Conservation (phyloP, 2,113 vertebrate species). For the Petromus typicus region DNA sequence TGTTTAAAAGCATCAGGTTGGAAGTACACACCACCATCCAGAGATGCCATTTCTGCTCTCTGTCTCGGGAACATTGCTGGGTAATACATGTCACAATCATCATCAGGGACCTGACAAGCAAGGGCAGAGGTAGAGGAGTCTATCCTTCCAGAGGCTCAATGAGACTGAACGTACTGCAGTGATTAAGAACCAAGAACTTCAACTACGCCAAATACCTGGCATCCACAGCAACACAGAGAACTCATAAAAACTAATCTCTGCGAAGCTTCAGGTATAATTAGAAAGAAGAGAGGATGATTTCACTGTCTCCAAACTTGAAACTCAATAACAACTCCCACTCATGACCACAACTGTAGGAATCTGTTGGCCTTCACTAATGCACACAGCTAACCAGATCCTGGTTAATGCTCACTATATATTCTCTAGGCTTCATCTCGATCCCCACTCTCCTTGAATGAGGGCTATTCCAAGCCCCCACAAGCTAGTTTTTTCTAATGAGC, state of each 20-base stretch:
- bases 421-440: not conserved
- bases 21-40: not conserved
- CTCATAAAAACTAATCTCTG: conserved; percentile 55
- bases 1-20: not conserved
- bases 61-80: not conserved
- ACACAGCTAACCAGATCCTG: conserved; percentile 17
- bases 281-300: conserved; percentile 56
- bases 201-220: conserved; percentile 48
- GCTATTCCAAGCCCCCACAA: not conserved
- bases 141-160: not conserved
- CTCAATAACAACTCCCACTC: conserved; percentile 65
- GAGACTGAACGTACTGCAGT: not conserved
- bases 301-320: conserved; percentile 47
- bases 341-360: not conserved
- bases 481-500: not conserved
- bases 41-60: not conserved
- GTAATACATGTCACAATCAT: not conserved
- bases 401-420: not conserved
- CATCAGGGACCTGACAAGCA: not conserved
- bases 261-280: conserved; percentile 57
- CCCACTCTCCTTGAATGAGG: not conserved
- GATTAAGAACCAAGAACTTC: not conserved
- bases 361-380: not conserved
- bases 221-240: not conserved
- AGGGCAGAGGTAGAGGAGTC: not conserved